phyloP scores from a whole-genome alignment of 2,113 vertebrate genomes.

The Nycticebus coucang region DNA sequence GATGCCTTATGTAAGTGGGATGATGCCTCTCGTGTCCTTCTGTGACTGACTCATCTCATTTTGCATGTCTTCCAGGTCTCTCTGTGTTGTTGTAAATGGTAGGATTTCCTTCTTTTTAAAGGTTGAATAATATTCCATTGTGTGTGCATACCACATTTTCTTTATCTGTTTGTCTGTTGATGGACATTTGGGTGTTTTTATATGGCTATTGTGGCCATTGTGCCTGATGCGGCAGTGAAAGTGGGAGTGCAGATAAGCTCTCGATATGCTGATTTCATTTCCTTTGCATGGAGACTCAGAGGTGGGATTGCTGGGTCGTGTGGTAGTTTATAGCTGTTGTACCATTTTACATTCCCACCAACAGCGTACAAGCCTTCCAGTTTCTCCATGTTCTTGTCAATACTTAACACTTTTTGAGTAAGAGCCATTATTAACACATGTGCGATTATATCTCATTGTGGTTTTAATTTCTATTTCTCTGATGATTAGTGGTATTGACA shows the following conservation, averaged over 20 bases:
- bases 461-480: neutral
- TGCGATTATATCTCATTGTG: no score
- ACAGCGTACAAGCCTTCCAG: no score
- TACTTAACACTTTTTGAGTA: neutral
- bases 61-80: neutral
- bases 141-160: neutral
- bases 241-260: neutral
- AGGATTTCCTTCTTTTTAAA: neutral
- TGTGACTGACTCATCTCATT: neutral
- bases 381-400: no score
- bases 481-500: neutral
- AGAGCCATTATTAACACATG: neutral
- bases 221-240: neutral
- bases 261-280: neutral
- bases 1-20: neutral
- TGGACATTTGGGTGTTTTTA: neutral
- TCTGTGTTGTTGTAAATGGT: neutral
- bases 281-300: neutral
- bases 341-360: neutral
- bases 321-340: neutral
- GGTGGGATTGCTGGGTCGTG: neutral
- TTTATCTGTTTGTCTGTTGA: neutral
- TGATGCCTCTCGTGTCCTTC: neutral
- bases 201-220: no score
- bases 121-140: neutral